Evolutionary conservation across 2,797 vertebrate genomes (phyloP), one percentile per base, ranked within the genome.

Genomic region (Squalus acanthias): DNA sequence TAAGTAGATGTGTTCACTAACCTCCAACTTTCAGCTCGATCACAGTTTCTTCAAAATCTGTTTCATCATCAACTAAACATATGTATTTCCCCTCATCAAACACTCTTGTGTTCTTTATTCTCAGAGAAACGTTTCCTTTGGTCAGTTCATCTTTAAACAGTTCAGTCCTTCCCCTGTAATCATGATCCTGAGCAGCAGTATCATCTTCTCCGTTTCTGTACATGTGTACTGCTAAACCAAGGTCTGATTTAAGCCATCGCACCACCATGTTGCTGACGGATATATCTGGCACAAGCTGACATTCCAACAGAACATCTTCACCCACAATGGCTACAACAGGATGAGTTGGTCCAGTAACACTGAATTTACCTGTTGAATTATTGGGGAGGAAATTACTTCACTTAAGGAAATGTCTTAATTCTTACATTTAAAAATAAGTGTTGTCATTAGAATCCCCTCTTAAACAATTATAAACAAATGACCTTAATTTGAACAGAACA

Each of bases 111-210:
- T 65, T 46, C 17, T 67, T 63, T 6, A 97, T 70, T 67, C 60
- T 85, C 0, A 97, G 92, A 3, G 96, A 96, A 13, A 96, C 17
- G 46, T 96, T 96, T 46, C 96, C 96, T 6, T 69, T 96, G 24
- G 0, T 17, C 60, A 96, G 29, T 13, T 91, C 85, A 4, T 96
- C 74, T 3, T 57, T 67, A 9, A 96, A 96, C 10, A 96, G 95
- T 24, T 46, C 39, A 0, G 96, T 96, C 17, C 96, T 89, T 22
- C 57, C 93, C 67, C 96, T 93, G 92, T 96, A 96, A 29, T 39
- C 53, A 15, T 20, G 15, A 29, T 79, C 33, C 96, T 96, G 96
- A 7, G 63, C 15, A 50, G 65, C 63, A 46, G 88, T 57, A 10
- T 50, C 1, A 57, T 96, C 96, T 17, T 87, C 12, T 10, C 88